Base-by-base conservation (phyloP, 2,888 invertebrate species). In the Ethmia dodecea region DNA sequence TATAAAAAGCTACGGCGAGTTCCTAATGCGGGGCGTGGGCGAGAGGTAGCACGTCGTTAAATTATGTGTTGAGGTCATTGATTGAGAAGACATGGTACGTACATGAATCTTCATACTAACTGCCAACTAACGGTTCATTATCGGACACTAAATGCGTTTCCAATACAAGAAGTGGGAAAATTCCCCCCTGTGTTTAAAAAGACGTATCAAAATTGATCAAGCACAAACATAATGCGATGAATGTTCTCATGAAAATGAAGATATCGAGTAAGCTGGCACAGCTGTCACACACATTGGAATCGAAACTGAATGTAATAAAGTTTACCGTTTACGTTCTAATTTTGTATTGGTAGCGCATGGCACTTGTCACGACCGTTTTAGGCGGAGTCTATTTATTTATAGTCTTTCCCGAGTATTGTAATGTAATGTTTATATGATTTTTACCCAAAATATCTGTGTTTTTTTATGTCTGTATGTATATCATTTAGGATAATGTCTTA, bases 41-140 rank as follows among this genome's bases (percentile, higher is more conserved):
- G 78, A 60, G 62, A 69, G 58, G 71, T 64, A 73, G 74, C 64
- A 61, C 64, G 58, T 64, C 62, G 63, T 72, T 69, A 65, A 73
- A 71, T 71, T 69, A 74, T 64, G 58, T 62, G 65, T 47, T 63
- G 76, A 75, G 77, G 79, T 80, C 79, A 81, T 73, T 74, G 79
- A 76, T 78, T 75, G 71, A 70, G 61, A 61, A 62, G 62, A 65
- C 58, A 57, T 52, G 49, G 47, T 45, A 41, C 38, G 50, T 20
- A 49, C 49, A 49, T 52, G 40, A 40, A 38, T 40, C 28, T 46
- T 47, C 39, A n/a, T n/a, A n/a, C n/a, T n/a, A n/a, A n/a, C n/a
- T n/a, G 38, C 37, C 49, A 52, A 43, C 45, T 67, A 69, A 66
- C 67, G 61, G 65, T 64, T 53, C 49, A 52, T 50, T 44, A 45